Evolutionary conservation across 1,140 invertebrate genomes (phyloP).

Genomic region (Drosophila eugracilis): DNA sequence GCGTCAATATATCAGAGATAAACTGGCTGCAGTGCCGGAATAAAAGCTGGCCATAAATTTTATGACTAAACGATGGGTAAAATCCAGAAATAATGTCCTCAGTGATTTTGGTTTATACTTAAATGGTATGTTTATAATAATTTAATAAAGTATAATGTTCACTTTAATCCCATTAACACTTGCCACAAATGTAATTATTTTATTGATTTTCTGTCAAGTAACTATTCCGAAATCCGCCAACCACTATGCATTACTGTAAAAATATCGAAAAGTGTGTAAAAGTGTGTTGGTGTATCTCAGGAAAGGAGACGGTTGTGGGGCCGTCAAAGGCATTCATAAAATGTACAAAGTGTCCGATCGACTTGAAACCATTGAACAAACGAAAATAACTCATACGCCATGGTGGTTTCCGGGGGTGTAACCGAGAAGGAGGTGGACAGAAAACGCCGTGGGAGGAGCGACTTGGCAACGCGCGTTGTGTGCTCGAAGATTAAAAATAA

Average conservation of each 20-base stretch:
- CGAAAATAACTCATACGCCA: conserved; percentile 45
- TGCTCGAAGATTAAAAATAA: conserved; percentile 70
- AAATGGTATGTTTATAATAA: no score
- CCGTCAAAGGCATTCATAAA: conserved; percentile 34
- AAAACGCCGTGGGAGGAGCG: conserved; percentile 29
- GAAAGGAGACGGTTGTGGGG: conserved; percentile 13
- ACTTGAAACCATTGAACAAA: conserved; percentile 14
- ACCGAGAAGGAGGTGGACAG: background rate
- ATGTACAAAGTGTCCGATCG: conserved; percentile 42
- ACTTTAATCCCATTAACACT: no score
- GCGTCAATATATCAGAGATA: conserved; percentile 39
- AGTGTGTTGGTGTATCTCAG: conserved; percentile 14
- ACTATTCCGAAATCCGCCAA: background rate
- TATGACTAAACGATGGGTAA: conserved; percentile 35
- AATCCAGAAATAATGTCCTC: background rate
- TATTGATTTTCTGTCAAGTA: conserved; percentile 6
- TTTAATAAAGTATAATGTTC: no score
- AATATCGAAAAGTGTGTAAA: conserved; percentile 19
- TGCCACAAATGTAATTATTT: background rate
- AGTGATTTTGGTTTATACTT: conserved; percentile 8
- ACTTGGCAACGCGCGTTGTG: conserved; percentile 30
- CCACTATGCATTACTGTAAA: conserved; percentile 11
- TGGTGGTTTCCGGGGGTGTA: conserved; percentile 13
- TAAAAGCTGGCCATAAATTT: conserved; percentile 13
- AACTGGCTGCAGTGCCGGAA: conserved; percentile 25